Evolutionary conservation across 2,113 vertebrate species (phyloP).

Genomic region (Sinocyclocheilus rhinocerous): DNA sequence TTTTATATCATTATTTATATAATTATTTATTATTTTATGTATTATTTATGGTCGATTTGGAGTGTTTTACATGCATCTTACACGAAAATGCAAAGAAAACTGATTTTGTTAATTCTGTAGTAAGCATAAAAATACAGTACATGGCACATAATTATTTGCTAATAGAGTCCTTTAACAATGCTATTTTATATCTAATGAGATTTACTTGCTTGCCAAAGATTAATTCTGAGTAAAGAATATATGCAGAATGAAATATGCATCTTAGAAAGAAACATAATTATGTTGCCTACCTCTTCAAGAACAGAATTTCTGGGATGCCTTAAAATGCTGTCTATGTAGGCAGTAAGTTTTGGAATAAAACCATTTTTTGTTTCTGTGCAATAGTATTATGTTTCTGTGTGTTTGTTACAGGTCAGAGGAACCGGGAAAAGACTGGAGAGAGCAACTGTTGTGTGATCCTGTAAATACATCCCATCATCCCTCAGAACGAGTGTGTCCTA

Average conservation of each 20-base stretch:
- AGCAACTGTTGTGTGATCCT: constrained; percentile 99
- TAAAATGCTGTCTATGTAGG: background rate
- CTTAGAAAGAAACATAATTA: background rate
- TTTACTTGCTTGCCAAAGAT: background rate
- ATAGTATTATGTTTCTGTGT: background rate
- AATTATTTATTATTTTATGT: no score
- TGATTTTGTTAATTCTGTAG: no score
- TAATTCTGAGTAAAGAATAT: background rate
- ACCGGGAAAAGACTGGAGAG: constrained; percentile 97
- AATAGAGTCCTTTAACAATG: background rate
- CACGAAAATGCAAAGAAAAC: background rate
- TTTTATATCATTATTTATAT: no score
- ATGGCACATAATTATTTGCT: background rate
- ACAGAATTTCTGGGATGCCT: background rate
- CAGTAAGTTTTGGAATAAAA: background rate
- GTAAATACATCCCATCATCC: constrained; percentile 78
- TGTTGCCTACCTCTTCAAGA: background rate
- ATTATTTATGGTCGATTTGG: background rate
- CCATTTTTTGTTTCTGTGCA: constrained; percentile 16
- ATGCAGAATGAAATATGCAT: background rate
- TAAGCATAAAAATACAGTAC: background rate
- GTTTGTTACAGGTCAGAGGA: constrained; percentile 88
- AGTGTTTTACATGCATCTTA: background rate
- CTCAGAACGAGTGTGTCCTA: constrained; percentile 69
- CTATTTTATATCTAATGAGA: background rate